Percentiles rank a stretch among this genome's conserved stretches.
Conservation (phyloP, 2,113 vertebrate genomes). For the Nyctereutes procyonoides region DNA sequence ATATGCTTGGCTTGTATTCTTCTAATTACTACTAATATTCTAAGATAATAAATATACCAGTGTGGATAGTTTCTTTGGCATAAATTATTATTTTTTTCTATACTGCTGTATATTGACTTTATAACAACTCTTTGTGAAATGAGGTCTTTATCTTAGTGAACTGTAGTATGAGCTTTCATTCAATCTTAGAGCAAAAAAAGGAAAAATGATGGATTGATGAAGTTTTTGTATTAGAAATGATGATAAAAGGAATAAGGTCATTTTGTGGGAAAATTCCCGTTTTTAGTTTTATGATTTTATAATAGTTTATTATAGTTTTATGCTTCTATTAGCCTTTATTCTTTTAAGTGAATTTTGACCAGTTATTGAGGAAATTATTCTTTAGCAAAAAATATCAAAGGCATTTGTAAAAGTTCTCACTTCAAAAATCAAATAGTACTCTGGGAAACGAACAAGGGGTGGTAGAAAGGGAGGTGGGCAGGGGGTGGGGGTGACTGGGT, state of each 20-base stretch:
- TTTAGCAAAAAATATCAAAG: conserved; percentile 29
- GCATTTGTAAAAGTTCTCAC: not conserved
- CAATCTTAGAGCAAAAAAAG: not conserved
- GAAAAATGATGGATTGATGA: not conserved
- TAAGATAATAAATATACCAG: not conserved
- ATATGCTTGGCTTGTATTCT: not conserved
- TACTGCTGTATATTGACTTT: not conserved
- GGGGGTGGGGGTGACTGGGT: too few relatives aligned
- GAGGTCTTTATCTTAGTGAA: not conserved
- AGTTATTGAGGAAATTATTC: not conserved
- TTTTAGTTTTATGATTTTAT: not conserved
- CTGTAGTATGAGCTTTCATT: not conserved
- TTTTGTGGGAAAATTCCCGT: not conserved
- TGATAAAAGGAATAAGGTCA: not conserved
- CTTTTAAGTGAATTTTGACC: not conserved
- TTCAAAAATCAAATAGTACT: conserved; percentile 2
- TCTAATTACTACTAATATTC: not conserved
- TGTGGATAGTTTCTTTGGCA: not conserved
- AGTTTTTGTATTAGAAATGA: not conserved
- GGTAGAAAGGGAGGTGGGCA: too few relatives aligned
- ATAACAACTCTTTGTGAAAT: not conserved
- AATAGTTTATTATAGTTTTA: not conserved
- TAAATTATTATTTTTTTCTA: not conserved
- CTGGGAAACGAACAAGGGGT: too few relatives aligned
- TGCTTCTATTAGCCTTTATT: not conserved